Percentiles rank a stretch among this genome's conserved stretches.
These are phyloP conservation scores for Cyanoderma ruficeps DNA, from an alignment of 2,113 vertebrate genomes.

Conservation along the genomic window DNA sequence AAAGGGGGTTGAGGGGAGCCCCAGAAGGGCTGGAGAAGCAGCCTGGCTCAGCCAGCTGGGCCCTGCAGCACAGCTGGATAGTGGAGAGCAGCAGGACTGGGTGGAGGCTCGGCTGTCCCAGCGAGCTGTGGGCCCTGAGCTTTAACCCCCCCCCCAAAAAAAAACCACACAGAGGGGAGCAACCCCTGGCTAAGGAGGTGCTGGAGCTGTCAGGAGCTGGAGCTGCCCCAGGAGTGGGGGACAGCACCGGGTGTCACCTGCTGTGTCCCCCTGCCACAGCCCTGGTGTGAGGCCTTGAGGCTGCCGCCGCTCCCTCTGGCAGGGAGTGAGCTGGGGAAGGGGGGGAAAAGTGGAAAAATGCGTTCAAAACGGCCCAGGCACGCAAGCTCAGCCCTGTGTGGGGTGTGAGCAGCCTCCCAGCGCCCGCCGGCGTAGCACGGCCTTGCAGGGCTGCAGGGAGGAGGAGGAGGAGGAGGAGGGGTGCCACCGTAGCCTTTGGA, in stretches of 20 bases:
- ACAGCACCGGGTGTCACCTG: not conserved
- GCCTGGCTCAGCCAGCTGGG: slow-evolving; percentile 3
- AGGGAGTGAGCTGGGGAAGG: not conserved
- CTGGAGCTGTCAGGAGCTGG: not conserved
- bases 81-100: slow-evolving; percentile 56
- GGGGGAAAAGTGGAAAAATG: accelerated
- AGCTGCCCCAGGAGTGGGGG: not conserved
- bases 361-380: accelerated
- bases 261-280: not conserved
- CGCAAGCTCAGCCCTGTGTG: accelerated
- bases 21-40: slow-evolving; percentile 46
- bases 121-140: not conserved
- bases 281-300: accelerated
- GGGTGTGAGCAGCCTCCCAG: not conserved
- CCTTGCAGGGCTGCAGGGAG: not conserved
- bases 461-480: not conserved
- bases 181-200: accelerated
- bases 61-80: slow-evolving; percentile 23
- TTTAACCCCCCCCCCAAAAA: not conserved
- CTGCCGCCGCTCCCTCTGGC: accelerated
- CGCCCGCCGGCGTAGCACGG: accelerated
- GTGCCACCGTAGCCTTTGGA: not conserved
- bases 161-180: not conserved
- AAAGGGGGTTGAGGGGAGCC: slow-evolving; percentile 33
- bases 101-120: not conserved